Base-by-base conservation (phyloP, 1,140 invertebrate genomes). In the Hylaeus anthracinus region DNA sequence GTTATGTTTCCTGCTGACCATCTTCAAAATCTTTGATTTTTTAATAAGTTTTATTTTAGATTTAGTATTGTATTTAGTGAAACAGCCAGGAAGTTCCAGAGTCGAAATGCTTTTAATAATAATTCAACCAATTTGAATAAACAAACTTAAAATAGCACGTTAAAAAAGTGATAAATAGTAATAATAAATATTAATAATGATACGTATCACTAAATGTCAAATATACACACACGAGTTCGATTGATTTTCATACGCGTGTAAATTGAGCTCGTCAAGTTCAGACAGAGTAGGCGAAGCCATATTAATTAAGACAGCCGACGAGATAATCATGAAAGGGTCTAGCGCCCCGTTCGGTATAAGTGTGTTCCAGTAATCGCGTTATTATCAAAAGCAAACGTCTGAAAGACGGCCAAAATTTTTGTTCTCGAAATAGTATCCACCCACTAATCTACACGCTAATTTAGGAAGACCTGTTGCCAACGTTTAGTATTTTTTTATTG, bases 291-390 rank as follows among this genome's bases (percentile, higher is more conserved):
- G 10, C 4, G 79, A 69, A 80, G 48, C 39, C 79, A 43, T 61
- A 63, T 39, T 53, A 69, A 72, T 80, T 60, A 43, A 58, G 37
- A 76, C 37, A 51, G 15, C 45, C 39, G 51, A 74, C 3, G n/a
- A 53, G 56, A 75, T 61, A 63, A 81, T 76, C 5, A 45, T 8
- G 10, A 74, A 66, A 73, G 3, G 10, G 3, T 64, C 12, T 15
- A 66, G 26, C 26, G 26, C 26, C 15, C 14, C 12, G 26, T 39
- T 45, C 26, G 26, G 1, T 65, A 80, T 69, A 84, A 72, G 39
- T 69, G 56, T 45, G 63, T 43, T 75, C 67, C 10, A 69, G 81
- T 69, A 75, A 84, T 56, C 39, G 26, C 41, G 8, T 8, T 58
- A 58, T 69, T 81, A 72, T 76, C 56, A 5, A 53, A 14, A 51